A percentile compares a stretch with the other conserved stretches of the same genome.
phyloP scores from a whole-genome alignment of 2,113 vertebrate genomes.

The Thunnus maccoyii region DNA sequence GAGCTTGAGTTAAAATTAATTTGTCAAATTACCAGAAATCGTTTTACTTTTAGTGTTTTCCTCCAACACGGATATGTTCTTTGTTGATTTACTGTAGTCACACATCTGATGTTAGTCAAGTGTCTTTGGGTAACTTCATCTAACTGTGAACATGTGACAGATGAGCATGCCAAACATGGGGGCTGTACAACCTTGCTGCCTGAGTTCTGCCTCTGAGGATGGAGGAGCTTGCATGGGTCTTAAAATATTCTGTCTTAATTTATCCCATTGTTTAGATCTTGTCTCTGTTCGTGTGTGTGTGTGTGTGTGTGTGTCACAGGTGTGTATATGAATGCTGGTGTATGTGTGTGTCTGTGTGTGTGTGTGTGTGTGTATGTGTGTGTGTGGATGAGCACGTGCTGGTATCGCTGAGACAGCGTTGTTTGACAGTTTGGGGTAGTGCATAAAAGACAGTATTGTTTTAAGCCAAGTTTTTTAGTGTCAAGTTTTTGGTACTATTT shows the following conservation, averaged over 20 bases:
- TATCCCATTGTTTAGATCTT: constrained; percentile 65
- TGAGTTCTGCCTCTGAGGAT: constrained; percentile 67
- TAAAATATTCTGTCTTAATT: constrained; percentile 75
- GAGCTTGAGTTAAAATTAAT: not conserved
- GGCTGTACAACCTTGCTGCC: constrained; percentile 76
- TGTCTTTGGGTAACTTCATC: constrained; percentile 66
- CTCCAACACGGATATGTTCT: not conserved
- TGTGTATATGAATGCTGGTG: constrained; percentile 2
- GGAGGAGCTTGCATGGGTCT: constrained; percentile 77
- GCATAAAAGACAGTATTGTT: constrained; percentile 74
- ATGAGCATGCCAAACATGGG: constrained; percentile 77
- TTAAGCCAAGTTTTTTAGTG: constrained; percentile 78
- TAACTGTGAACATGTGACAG: constrained; percentile 71
- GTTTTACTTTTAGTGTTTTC: not conserved
- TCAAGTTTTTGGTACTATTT: constrained; percentile 81
- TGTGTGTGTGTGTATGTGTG: constrained; percentile 8
- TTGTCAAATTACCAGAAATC: not conserved
- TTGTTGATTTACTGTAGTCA: not conserved
- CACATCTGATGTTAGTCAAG: constrained; percentile 50
- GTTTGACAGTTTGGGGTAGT: constrained; percentile 49
- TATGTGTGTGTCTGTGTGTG: not conserved
- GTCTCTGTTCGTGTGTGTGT: constrained; percentile 55
- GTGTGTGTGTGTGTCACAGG: constrained; percentile 32
- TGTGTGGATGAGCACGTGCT: constrained; percentile 30
- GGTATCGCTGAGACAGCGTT: constrained; percentile 51